Conservation (phyloP, 2,797 vertebrate genomes). For the Arrhamphus sclerolepis region DNA sequence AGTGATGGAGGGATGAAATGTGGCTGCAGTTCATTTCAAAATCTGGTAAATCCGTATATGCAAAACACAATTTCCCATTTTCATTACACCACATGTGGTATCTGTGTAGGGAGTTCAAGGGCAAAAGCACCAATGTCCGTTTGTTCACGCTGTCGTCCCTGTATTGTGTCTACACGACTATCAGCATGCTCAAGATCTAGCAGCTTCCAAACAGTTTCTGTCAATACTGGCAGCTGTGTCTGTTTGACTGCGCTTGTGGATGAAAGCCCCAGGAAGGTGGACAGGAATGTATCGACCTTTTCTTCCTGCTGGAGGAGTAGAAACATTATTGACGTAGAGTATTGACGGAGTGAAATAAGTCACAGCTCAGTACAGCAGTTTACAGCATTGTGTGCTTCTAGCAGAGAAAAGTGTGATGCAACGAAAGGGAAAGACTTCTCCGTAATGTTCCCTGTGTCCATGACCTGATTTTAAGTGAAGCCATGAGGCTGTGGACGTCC, state of each 20-base stretch:
- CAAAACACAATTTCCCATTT: too few relatives aligned
- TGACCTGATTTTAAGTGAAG: conserved; percentile 24
- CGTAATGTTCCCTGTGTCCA: conserved; percentile 6
- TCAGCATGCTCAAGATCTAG: background rate
- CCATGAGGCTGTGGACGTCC: conserved; percentile 5
- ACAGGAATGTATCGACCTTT: conserved; percentile 33
- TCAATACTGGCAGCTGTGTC: conserved; percentile 31
- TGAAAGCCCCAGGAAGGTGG: conserved; percentile 30
- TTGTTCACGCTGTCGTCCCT: background rate
- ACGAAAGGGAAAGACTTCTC: conserved; percentile 11
- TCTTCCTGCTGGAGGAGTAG: conserved; percentile 25
- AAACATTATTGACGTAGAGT: conserved; percentile 29
- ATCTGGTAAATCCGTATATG: too few relatives aligned
- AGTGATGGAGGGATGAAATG: too few relatives aligned
- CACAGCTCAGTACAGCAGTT: conserved; percentile 12
- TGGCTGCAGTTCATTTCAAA: too few relatives aligned
- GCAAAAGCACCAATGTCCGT: background rate
- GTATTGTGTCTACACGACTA: background rate
- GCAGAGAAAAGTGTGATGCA: conserved; percentile 9
- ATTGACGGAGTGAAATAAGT: conserved; percentile 42
- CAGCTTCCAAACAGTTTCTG: conserved; percentile 17
- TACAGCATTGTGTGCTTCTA: conserved; percentile 15
- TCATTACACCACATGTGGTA: too few relatives aligned
- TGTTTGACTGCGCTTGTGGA: conserved; percentile 16
- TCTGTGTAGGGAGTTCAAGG: too few relatives aligned